A percentile compares a stretch with the other conserved stretches of the same genome.
These are phyloP conservation scores for Cryptus armator DNA, from an alignment of 2,888 invertebrate genomes.

Conservation along the genomic window DNA sequence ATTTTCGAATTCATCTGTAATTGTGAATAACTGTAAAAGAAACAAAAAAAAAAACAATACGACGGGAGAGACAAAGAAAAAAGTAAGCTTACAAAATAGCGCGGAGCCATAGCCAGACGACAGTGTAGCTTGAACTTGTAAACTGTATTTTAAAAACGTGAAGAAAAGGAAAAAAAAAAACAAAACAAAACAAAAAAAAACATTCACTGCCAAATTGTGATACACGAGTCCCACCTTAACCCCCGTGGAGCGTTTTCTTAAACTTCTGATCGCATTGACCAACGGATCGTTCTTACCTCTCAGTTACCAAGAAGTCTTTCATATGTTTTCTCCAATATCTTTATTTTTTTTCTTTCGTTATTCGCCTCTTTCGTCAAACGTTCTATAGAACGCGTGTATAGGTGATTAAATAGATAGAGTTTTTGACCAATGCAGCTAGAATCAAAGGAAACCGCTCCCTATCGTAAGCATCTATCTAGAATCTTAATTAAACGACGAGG, in stretches of 20 bases:
- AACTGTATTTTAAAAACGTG: conserved; percentile 78
- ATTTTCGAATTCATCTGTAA: conserved; percentile 76
- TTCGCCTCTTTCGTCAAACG: conserved; percentile 4
- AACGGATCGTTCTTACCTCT: conserved; percentile 62
- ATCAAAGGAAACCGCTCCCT: conserved; percentile 77
- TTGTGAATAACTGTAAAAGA: conserved; percentile 49
- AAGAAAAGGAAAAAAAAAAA: conserved; percentile 59
- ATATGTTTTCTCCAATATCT: conserved; percentile 9
- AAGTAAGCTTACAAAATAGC: conserved; percentile 54
- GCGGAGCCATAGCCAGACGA: conserved; percentile 65
- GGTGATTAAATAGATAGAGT: conserved; percentile 12
- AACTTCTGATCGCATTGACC: conserved; percentile 77
- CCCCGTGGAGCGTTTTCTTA: conserved; percentile 56
- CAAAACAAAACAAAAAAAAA: conserved; percentile 69
- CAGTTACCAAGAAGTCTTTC: conserved; percentile 64
- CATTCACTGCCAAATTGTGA: conserved; percentile 85
- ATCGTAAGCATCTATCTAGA: conserved; percentile 75
- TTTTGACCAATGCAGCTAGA: conserved; percentile 78
- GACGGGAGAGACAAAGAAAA: conserved; percentile 44
- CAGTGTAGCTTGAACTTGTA: conserved; percentile 67
- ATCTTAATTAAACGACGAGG: conserved; percentile 72
- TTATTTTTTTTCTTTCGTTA: conserved; percentile 12
- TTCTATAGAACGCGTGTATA: conserved; percentile 10
- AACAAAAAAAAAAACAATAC: conserved; percentile 44
- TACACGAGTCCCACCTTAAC: conserved; percentile 80